Evolutionary conservation across 2,888 invertebrate species (phyloP).

Genomic region (Microctonus aethiopoides): DNA sequence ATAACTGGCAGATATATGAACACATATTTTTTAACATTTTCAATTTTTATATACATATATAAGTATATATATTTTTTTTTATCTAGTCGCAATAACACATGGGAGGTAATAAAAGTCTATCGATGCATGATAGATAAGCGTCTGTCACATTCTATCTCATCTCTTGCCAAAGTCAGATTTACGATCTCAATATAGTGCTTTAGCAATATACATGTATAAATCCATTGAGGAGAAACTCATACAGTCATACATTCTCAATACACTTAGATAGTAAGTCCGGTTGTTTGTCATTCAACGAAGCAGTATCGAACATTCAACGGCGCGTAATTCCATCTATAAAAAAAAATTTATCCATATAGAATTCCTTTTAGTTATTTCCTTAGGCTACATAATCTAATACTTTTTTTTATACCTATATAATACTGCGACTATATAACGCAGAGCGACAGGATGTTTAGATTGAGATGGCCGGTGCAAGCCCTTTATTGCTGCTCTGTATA

Average conservation of each 20-base stretch:
- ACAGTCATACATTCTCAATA: not conserved
- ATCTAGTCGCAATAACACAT: not conserved
- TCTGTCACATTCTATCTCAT: not conserved
- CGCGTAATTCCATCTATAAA: conserved; percentile 30
- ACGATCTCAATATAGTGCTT: conserved; percentile 1
- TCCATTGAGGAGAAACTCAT: not conserved
- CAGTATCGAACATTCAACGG: conserved; percentile 23
- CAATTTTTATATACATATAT: not conserved
- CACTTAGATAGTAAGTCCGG: not conserved
- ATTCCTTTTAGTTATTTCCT: no score
- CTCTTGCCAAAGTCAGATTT: conserved; percentile 9
- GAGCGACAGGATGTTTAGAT: conserved; percentile 58
- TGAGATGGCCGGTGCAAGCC: conserved; percentile 46
- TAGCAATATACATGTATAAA: not conserved
- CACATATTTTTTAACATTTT: no score
- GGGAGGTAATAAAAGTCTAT: conserved; percentile 7
- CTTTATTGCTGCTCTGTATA: conserved; percentile 49
- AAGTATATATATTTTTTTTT: not conserved
- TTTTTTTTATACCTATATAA: conserved; percentile 26
- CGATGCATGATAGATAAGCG: conserved; percentile 14
- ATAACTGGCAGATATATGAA: not conserved
- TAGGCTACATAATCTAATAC: conserved; percentile 16
- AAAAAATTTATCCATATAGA: no score
- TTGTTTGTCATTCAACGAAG: conserved; percentile 1
- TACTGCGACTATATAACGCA: conserved; percentile 21